A percentile compares a stretch with the other conserved stretches of the same genome.
These are phyloP conservation scores for Chlorodrepanis virens DNA, from an alignment of 2,113 vertebrate species.

Conservation along the genomic window DNA sequence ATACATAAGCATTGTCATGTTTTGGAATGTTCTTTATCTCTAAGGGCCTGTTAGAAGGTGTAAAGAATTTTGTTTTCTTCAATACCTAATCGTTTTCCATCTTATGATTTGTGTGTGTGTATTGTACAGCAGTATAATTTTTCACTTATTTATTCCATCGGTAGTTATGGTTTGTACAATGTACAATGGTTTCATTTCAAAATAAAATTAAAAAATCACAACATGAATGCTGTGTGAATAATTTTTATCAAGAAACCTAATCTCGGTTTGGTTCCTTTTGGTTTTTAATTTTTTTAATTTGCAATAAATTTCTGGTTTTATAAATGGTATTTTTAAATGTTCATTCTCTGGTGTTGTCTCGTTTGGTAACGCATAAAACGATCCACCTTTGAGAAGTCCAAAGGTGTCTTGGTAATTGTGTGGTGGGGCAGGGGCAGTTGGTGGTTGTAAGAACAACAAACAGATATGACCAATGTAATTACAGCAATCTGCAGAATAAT, in stretches of 20 bases:
- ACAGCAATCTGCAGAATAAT: neutral
- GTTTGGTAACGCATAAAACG: neutral
- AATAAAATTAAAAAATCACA: conserved; percentile 80
- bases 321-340: neutral
- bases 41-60: conserved; percentile 77
- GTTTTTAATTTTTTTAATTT: neutral
- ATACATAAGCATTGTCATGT: conserved; percentile 57
- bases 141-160: conserved; percentile 99
- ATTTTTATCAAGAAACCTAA: conserved; percentile 10
- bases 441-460: neutral
- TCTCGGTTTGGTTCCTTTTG: neutral
- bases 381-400: neutral
- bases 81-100: conserved; percentile 76
- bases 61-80: conserved; percentile 70
- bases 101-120: conserved; percentile 82
- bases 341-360: neutral
- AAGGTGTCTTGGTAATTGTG: neutral
- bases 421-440: neutral
- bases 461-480: neutral
- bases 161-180: conserved; percentile 97
- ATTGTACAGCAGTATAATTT: conserved; percentile 92
- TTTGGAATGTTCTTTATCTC: conserved; percentile 74
- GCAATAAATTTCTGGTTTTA: conserved; percentile 26
- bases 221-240: conserved; percentile 38
- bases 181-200: conserved; percentile 86